These are phyloP conservation scores for Coreius guichenoti DNA, from an alignment of 2,797 vertebrate species.

Conservation along the genomic window DNA sequence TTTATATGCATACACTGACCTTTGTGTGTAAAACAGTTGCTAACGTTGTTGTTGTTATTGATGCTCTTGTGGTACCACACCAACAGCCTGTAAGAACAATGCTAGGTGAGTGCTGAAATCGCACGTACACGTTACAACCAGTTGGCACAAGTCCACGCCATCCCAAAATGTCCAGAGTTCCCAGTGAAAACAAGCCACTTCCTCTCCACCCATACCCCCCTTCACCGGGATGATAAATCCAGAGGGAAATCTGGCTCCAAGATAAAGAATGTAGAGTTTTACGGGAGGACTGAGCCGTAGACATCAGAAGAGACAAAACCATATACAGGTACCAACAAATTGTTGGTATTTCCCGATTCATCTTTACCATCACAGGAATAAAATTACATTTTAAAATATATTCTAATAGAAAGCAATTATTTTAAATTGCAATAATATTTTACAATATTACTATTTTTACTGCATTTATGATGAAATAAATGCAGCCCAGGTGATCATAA, in stretches of 20 bases:
- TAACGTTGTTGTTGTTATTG: not conserved
- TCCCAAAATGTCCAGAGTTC: slow-evolving; percentile 54
- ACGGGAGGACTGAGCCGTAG: slow-evolving; percentile 65
- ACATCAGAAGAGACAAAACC: slow-evolving; percentile 56
- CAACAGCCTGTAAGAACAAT: slow-evolving; percentile 46
- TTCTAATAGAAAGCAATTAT: not conserved
- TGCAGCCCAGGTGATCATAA: not conserved
- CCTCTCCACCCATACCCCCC: slow-evolving; percentile 73
- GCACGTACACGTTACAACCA: slow-evolving; percentile 23
- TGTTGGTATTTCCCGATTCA: not conserved
- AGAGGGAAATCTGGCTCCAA: slow-evolving; percentile 56
- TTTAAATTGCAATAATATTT: not conserved
- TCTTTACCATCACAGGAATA: not conserved
- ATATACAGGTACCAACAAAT: not conserved
- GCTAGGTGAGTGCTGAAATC: slow-evolving; percentile 44
- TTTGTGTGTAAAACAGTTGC: slow-evolving; percentile 31
- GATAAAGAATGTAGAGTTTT: slow-evolving; percentile 41
- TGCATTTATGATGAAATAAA: not conserved
- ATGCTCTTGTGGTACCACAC: not conserved
- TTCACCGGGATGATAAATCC: slow-evolving; percentile 59
- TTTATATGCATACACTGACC: slow-evolving; percentile 10
- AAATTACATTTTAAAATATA: no score
- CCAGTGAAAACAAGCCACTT: slow-evolving; percentile 69
- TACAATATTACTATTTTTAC: not conserved
- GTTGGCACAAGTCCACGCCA: slow-evolving; percentile 38